A percentile compares a stretch with the other conserved stretches of the same genome.
Evolutionary conservation across 2,797 vertebrate species (phyloP).

Genomic region (Pyrocephalus nanus): DNA sequence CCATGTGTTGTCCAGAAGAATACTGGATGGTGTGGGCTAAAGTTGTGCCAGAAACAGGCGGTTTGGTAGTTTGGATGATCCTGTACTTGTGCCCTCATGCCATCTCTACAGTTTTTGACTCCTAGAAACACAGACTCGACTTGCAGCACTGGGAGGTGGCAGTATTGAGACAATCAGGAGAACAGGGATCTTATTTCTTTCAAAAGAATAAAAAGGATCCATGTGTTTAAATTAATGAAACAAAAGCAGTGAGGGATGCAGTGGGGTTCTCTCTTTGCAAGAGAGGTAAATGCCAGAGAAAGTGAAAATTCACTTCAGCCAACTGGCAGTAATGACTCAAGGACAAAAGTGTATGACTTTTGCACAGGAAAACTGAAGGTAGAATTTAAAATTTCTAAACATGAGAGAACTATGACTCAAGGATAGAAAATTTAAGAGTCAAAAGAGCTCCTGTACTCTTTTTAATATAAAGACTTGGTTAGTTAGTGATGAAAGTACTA

Average conservation of each 20-base stretch:
- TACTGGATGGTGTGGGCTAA: neutral
- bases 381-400: neutral
- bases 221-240: neutral
- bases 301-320: neutral
- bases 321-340: neutral
- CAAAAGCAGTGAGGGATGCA: neutral
- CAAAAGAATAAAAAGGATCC: neutral
- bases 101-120: neutral
- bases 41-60: neutral
- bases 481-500: neutral
- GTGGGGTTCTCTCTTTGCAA: neutral
- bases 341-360: neutral
- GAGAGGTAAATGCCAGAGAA: neutral
- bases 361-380: neutral
- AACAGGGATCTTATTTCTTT: neutral
- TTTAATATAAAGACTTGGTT: neutral
- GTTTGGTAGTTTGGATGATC: neutral
- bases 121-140: neutral
- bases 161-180: neutral
- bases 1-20: rapidly evolving
- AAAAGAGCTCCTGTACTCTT: neutral
- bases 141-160: neutral
- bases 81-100: neutral
- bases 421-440: neutral
- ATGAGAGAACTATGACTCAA: neutral